Evolutionary conservation across 2,888 invertebrate species (phyloP).

Genomic region (Dugesia japonica): DNA sequence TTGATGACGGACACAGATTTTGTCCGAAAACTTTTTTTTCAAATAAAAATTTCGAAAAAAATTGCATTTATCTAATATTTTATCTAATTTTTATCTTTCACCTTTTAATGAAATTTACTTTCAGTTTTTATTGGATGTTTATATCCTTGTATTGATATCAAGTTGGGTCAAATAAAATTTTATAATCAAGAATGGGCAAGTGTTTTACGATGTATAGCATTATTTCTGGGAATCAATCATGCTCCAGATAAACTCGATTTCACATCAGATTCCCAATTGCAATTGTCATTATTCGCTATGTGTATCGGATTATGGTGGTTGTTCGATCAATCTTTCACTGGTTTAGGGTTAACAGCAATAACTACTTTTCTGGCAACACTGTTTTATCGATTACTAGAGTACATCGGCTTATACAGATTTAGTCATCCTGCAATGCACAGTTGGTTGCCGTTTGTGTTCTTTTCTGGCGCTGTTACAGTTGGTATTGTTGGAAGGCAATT

Average conservation of each 20-base stretch:
- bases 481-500: constrained; percentile 49
- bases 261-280: constrained; percentile 48
- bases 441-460: constrained; percentile 49
- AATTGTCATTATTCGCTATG: constrained; percentile 47
- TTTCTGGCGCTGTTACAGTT: constrained; percentile 50
- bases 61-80: no score
- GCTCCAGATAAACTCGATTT: constrained; percentile 50
- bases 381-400: constrained; percentile 47
- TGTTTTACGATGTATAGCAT: constrained; percentile 49
- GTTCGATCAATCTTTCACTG: constrained; percentile 48
- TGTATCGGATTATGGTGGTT: constrained; percentile 50
- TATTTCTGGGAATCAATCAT: constrained; percentile 50
- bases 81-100: no score
- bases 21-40: no score
- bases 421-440: constrained; percentile 38
- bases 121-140: constrained; percentile 24
- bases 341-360: constrained; percentile 48
- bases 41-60: no score
- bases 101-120: no score
- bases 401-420: constrained; percentile 47
- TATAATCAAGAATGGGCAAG: constrained; percentile 48
- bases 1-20: no score
- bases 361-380: constrained; percentile 48
- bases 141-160: constrained; percentile 30
- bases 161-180: constrained; percentile 36